phyloP scores from a whole-genome alignment of 1,140 invertebrate genomes.

The Chionoecetes opilio region DNA sequence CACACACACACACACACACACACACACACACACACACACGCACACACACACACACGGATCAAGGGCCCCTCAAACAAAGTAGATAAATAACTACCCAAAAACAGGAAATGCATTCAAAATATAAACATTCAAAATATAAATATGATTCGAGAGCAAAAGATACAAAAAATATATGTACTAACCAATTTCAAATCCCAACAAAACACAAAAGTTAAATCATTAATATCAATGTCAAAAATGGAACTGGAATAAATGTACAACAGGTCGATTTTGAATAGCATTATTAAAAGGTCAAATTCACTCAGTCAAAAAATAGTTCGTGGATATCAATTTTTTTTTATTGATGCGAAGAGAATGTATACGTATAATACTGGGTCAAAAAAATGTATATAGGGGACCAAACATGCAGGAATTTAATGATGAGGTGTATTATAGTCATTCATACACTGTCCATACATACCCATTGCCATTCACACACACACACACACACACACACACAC shows the following conservation, averaged over 20 bases:
- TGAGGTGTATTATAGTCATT: no score
- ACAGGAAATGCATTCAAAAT: neutral
- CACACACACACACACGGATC: neutral
- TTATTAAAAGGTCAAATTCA: neutral
- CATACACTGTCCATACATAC: no score
- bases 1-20: conserved; percentile 27
- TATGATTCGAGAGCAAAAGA: neutral
- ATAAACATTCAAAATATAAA: neutral
- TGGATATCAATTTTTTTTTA: neutral
- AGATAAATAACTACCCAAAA: neutral
- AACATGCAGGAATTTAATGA: no score
- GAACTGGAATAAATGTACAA: neutral
- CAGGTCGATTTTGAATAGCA: neutral
- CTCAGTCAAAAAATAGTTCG: neutral
- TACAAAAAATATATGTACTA: neutral
- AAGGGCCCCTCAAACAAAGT: neutral
- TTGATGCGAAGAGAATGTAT: neutral
- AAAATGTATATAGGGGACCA: neutral
- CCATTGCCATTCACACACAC: neutral
- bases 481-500: neutral
- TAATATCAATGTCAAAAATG: neutral
- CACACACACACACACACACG: neutral
- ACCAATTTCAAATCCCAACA: neutral
- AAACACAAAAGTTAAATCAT: conserved; percentile 6
- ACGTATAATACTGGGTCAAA: neutral